Evolutionary conservation across 2,113 vertebrate species (phyloP).

Genomic region (Alectura lathami): DNA sequence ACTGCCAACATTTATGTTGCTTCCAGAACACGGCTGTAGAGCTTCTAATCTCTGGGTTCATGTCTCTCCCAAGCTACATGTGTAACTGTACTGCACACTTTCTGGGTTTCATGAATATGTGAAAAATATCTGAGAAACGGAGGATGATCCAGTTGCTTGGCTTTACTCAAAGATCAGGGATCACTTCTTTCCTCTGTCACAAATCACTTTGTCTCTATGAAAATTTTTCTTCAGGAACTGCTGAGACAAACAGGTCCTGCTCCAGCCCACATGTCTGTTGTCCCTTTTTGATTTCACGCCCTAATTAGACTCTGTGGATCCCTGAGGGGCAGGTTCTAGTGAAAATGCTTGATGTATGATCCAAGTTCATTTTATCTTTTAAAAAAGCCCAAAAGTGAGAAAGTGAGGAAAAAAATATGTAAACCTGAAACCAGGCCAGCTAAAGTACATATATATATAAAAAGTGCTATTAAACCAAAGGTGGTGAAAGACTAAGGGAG

Average conservation of each 20-base stretch:
- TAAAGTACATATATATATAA: accelerated
- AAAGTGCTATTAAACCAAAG: background rate
- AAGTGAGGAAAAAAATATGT: accelerated
- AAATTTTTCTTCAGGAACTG: background rate
- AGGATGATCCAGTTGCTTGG: background rate
- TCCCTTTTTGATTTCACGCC: background rate
- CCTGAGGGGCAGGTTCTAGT: background rate
- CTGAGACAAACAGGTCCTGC: background rate
- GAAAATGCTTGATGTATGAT: background rate
- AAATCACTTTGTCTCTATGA: background rate
- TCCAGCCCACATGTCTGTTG: background rate
- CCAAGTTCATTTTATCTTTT: background rate
- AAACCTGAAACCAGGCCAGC: background rate
- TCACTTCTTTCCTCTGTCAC: accelerated
- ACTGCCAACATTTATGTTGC: background rate
- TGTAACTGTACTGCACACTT: background rate
- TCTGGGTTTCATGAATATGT: background rate
- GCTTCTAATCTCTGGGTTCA: background rate
- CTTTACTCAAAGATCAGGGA: background rate
- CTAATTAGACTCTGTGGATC: background rate
- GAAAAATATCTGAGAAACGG: background rate
- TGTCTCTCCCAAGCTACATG: background rate
- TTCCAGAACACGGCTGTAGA: background rate
- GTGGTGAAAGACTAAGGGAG: background rate
- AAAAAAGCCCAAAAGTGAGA: background rate